Evolutionary conservation across 30 jellyfish, hydroid and myxozoan genomes (phyloP).

Genomic region (Pseudorhiza aurosa): DNA sequence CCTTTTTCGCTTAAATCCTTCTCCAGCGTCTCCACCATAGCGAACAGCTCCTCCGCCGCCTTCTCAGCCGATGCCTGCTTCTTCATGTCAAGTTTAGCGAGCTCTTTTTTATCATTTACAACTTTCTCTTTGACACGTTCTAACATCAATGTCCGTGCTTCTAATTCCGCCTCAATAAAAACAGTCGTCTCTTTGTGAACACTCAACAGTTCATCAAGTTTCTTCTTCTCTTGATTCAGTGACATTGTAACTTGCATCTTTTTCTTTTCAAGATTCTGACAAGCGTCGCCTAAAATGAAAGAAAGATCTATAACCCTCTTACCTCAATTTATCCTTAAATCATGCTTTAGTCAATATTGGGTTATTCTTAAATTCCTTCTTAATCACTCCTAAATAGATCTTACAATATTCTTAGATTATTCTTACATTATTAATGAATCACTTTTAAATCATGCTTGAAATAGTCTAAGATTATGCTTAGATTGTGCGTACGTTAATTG

Average conservation of each 20-base stretch:
- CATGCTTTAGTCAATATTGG: no score
- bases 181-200: constrained; percentile 91
- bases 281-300: constrained; percentile 79
- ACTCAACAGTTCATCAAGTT: constrained; percentile 71
- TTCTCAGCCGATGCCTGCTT: constrained; percentile 80
- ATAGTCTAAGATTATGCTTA: no score
- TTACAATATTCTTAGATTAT: no score
- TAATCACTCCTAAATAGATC: no score
- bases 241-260: constrained; percentile 53
- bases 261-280: constrained; percentile 73
- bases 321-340: no score
- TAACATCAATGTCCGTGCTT: constrained; percentile 78
- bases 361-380: no score
- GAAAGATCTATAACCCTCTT: no score
- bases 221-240: constrained; percentile 70
- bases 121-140: constrained; percentile 88
- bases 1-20: constrained; percentile 91
- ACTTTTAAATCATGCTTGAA: no score
- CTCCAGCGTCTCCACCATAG: constrained; percentile 91
- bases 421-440: no score
- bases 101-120: constrained; percentile 79
- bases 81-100: constrained; percentile 92
- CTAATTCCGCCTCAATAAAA: constrained; percentile 89
- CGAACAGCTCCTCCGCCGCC: constrained; percentile 92
- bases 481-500: no score